These are phyloP conservation scores for Cheilosia grossa DNA, from an alignment of 2,888 invertebrate species.

Conservation along the genomic window DNA sequence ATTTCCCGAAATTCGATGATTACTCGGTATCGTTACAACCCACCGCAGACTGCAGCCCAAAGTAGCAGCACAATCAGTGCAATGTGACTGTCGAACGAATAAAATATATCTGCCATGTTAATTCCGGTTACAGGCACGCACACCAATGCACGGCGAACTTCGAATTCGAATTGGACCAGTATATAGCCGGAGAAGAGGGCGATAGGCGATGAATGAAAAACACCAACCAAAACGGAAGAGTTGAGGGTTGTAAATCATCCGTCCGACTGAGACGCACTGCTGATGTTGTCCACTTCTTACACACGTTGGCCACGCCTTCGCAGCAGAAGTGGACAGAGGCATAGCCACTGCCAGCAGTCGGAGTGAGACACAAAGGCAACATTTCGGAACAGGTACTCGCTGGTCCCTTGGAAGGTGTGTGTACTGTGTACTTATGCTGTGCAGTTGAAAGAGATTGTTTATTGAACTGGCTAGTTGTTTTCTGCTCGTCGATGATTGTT, in stretches of 20 bases:
- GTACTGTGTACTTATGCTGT: slow-evolving; percentile 22
- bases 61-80: slow-evolving; percentile 52
- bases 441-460: slow-evolving; percentile 36
- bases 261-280: slow-evolving; percentile 52
- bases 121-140: slow-evolving; percentile 37
- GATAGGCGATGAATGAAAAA: slow-evolving; percentile 55
- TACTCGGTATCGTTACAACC: slow-evolving; percentile 61
- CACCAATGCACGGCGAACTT: slow-evolving; percentile 3
- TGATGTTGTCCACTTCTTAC: slow-evolving; percentile 70
- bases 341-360: neutral
- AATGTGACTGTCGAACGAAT: slow-evolving; percentile 68
- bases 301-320: slow-evolving; percentile 45
- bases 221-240: slow-evolving; percentile 74
- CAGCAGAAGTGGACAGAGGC: slow-evolving; percentile 44
- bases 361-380: slow-evolving; percentile 25
- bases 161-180: slow-evolving; percentile 70
- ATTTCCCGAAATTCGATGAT: slow-evolving; percentile 29
- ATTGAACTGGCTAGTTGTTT: slow-evolving; percentile 62
- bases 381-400: slow-evolving; percentile 71
- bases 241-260: slow-evolving; percentile 77
- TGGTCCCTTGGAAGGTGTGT: slow-evolving; percentile 15
- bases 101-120: slow-evolving; percentile 51
- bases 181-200: slow-evolving; percentile 57
- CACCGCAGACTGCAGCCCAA: slow-evolving; percentile 35
- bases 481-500: slow-evolving; percentile 41